These are phyloP conservation scores for Euplexia lucipara DNA, from an alignment of 2,888 invertebrate species.

Conservation along the genomic window DNA sequence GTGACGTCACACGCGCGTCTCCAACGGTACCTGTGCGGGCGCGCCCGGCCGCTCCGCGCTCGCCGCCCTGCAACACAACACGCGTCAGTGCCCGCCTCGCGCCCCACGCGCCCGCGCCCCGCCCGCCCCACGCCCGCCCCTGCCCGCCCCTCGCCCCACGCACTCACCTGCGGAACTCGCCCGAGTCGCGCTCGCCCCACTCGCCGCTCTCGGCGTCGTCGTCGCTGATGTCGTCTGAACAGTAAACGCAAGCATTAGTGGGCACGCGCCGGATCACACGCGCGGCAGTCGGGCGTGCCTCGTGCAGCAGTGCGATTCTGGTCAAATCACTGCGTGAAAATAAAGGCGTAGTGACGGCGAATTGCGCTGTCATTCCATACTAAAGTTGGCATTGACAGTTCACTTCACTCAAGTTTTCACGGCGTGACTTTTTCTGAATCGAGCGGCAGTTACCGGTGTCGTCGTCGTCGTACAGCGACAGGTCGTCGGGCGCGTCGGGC, in stretches of 20 bases:
- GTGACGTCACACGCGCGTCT: slow-evolving; percentile 58
- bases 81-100: background rate
- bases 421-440: too few relatives aligned
- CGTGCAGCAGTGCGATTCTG: background rate
- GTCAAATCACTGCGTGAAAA: too few relatives aligned
- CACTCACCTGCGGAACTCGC: slow-evolving; percentile 46
- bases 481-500: slow-evolving; percentile 69
- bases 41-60: slow-evolving; percentile 26
- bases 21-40: slow-evolving; percentile 64
- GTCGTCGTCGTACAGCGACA: slow-evolving; percentile 74
- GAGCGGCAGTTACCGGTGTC: slow-evolving; percentile 54
- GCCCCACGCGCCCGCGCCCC: too few relatives aligned
- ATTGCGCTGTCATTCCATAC: too few relatives aligned
- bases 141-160: background rate
- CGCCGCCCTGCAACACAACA: background rate
- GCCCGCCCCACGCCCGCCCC: background rate
- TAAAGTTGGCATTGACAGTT: too few relatives aligned
- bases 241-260: background rate
- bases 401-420: too few relatives aligned
- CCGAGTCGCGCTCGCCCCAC: slow-evolving; percentile 66
- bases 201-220: slow-evolving; percentile 73
- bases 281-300: too few relatives aligned
- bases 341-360: too few relatives aligned
- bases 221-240: slow-evolving; percentile 76
- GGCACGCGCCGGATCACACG: background rate